phyloP scores from a whole-genome alignment of 2,797 vertebrate species.

The Cuniculus paca region DNA sequence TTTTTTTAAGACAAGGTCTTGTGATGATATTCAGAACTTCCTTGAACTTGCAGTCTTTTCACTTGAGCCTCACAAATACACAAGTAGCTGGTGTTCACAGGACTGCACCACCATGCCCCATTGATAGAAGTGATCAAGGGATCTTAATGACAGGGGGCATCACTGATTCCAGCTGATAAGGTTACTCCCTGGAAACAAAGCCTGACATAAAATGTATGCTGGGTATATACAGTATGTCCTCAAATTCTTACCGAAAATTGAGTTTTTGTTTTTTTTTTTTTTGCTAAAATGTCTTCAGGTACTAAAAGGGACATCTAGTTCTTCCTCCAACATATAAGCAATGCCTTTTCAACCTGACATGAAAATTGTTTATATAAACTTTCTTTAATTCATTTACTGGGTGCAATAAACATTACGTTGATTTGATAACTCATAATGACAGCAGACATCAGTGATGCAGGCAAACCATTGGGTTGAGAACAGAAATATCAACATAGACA shows the following conservation, averaged over 20 bases:
- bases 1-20: background rate
- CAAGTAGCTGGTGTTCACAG: background rate
- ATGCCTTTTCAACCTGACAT: constrained; percentile 21
- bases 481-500: constrained; percentile 79
- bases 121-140: background rate
- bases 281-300: background rate
- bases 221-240: constrained; percentile 7
- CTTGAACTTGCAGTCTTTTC: background rate
- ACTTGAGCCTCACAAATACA: background rate
- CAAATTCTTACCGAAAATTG: constrained; percentile 4
- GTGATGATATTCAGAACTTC: background rate
- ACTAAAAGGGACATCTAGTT: background rate
- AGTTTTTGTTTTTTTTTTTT: background rate
- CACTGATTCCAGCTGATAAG: background rate
- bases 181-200: background rate
- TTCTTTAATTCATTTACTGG: constrained; percentile 59
- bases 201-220: background rate
- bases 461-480: constrained; percentile 69
- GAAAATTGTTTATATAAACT: constrained; percentile 56
- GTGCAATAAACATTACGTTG: constrained; percentile 53
- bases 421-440: constrained; percentile 69
- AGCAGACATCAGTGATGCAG: constrained; percentile 66
- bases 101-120: background rate
- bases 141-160: background rate
- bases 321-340: background rate